Evolutionary conservation across 2,888 invertebrate species (phyloP).

Genomic region (Brachynemurus nebulosus): DNA sequence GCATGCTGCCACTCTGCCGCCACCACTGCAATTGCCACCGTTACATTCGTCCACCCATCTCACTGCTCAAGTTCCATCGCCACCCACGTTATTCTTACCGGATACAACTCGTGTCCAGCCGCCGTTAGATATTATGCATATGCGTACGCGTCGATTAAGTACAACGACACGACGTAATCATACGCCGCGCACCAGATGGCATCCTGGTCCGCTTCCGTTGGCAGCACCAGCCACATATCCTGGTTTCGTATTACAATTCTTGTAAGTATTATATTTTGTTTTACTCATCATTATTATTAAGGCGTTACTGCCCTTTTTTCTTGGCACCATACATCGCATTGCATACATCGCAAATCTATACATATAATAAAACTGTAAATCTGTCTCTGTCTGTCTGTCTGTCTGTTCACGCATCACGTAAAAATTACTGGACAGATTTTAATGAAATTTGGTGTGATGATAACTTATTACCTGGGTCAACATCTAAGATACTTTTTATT

Average conservation of each 20-base stretch:
- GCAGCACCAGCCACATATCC: slow-evolving; percentile 44
- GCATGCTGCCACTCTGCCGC: slow-evolving; percentile 21
- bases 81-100: slow-evolving; percentile 27
- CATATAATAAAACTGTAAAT: too few relatives aligned
- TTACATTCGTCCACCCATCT: slow-evolving; percentile 18
- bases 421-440: too few relatives aligned
- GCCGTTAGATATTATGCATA: slow-evolving; percentile 31
- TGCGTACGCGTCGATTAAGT: slow-evolving; percentile 23
- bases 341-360: too few relatives aligned
- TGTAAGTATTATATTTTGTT: slow-evolving; percentile 41
- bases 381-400: too few relatives aligned
- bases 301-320: too few relatives aligned
- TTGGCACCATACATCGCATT: too few relatives aligned
- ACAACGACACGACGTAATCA: slow-evolving; percentile 29
- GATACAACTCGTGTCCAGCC: slow-evolving; percentile 27
- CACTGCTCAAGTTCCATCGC: slow-evolving; percentile 38
- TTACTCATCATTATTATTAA: too few relatives aligned
- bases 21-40: slow-evolving; percentile 24
- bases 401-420: too few relatives aligned
- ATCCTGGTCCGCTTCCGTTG: slow-evolving; percentile 35
- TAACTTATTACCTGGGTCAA: too few relatives aligned
- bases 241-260: slow-evolving; percentile 74
- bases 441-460: too few relatives aligned
- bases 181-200: slow-evolving; percentile 35
- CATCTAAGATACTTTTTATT: too few relatives aligned